These are phyloP conservation scores for Pangasius krempfi DNA, from an alignment of 2,797 vertebrate species.

Conservation along the genomic window DNA sequence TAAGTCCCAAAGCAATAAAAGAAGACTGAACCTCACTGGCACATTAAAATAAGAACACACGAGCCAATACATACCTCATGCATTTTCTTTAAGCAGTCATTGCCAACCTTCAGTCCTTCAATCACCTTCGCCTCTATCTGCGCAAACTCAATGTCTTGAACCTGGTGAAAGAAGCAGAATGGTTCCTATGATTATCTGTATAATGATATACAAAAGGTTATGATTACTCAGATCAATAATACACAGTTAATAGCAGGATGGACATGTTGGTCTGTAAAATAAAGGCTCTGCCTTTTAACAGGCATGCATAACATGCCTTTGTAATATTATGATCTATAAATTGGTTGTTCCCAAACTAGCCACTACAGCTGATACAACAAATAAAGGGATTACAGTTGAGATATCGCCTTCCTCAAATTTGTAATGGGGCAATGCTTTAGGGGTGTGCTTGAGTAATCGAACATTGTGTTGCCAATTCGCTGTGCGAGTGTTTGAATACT, in stretches of 20 bases:
- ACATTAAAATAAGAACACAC: neutral
- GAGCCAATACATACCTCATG: constrained; percentile 70
- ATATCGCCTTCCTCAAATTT: neutral
- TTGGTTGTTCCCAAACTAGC: neutral
- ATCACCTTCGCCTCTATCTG: constrained; percentile 95
- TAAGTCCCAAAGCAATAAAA: neutral
- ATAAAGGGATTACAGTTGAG: neutral
- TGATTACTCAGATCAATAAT: neutral
- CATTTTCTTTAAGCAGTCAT: constrained; percentile 92
- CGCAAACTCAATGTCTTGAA: constrained; percentile 88
- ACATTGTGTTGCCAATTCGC: neutral
- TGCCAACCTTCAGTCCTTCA: constrained; percentile 90
- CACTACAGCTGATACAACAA: neutral
- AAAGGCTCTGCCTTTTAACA: neutral
- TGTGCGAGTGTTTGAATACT: neutral
- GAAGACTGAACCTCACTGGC: neutral
- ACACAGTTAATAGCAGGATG: neutral
- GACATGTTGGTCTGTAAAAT: neutral
- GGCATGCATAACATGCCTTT: neutral
- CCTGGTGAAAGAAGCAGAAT: constrained; percentile 64
- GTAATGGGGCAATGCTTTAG: neutral
- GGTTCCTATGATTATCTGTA: neutral
- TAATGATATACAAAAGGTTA: neutral
- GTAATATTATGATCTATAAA: neutral
- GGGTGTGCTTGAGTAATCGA: neutral